Conservation (phyloP, 1,140 invertebrate genomes). For the Diabrotica undecimpunctata region DNA sequence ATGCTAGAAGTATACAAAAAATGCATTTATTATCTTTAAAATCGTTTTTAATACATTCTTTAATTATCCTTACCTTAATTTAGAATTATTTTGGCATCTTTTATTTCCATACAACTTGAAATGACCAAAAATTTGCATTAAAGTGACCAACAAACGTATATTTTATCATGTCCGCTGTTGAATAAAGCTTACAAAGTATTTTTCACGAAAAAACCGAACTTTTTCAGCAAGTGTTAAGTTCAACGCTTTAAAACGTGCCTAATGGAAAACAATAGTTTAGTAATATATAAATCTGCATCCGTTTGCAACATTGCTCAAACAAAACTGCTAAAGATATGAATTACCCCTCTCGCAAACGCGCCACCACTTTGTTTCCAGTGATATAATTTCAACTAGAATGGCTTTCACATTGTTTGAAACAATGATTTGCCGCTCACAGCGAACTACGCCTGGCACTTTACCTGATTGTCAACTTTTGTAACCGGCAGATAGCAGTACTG, state of each 20-base stretch:
- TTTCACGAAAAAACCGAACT: no score
- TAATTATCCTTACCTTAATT: no score
- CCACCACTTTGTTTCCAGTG: conserved; percentile 15
- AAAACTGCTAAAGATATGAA: conserved; percentile 1
- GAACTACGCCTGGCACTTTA: conserved; percentile 23
- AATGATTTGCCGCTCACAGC: conserved; percentile 27
- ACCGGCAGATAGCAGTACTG: conserved; percentile 41
- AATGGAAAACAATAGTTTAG: neutral
- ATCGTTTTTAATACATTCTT: no score
- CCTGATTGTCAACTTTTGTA: conserved; percentile 46
- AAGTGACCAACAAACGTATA: no score
- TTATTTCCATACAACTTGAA: no score
- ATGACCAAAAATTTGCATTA: no score
- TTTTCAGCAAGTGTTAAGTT: no score
- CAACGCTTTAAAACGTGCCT: neutral
- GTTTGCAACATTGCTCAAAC: neutral
- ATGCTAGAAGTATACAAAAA: no score
- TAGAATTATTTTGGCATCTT: no score
- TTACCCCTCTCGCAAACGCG: neutral
- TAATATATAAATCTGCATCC: conserved; percentile 3
- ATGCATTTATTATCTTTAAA: no score
- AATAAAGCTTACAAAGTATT: no score
- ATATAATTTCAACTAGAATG: conserved; percentile 18
- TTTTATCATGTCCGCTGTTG: no score
- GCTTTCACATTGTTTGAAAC: conserved; percentile 9